Base-by-base conservation (phyloP, 2,113 vertebrate genomes). In the Protobothrops mucrosquamatus region DNA sequence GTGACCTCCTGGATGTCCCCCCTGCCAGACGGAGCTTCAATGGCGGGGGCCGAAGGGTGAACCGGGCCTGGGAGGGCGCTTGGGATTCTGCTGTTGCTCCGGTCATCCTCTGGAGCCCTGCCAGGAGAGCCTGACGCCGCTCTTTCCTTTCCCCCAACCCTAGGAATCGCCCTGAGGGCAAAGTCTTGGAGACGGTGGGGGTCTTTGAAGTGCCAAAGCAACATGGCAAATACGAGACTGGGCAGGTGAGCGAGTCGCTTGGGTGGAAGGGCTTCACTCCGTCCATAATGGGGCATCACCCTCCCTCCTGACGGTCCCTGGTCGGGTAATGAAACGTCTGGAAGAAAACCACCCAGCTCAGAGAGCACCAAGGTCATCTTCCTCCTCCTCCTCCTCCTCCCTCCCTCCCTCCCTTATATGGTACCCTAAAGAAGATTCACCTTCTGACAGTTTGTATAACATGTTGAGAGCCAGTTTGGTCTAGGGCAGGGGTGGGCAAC, bases 131-230 rank as follows among this genome's bases (percentile, higher is more conserved):
- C 57, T 89, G 6, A 91, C 26, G 0, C 94, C 6, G 0, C 15
- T 11, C 74, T 91, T 64, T 14, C 87, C 24, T 64, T 8, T 46
- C 20, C 94, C 96, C 89, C 93, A 94, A 96, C 92, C 12, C 87
- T 94, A 99, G 99, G 96, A 99, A 99, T 97, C 98, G 99, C 57
- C 98, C 98, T 0, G 99, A 99, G 87, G 98, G 99, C 94, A 99
- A 99, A 97, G 98, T 99, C 96, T 95, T 99, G 97, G 99, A 99
- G 95, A 98, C 98, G 0, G 99, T 99, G 14, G 99, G 99, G 85
- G 98, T 99, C 92, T 99, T 99, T 95, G 99, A 99, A 96, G 98
- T 98, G 26, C 98, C 98, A 29, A 99, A 99, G 96, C 98, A 99
- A 93, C 98, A 99, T 0, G 98, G 99, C 57, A 99, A 99, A 97